These are phyloP conservation scores for Cephalopholis sonnerati DNA, from an alignment of 2,113 vertebrate genomes.

Conservation along the genomic window DNA sequence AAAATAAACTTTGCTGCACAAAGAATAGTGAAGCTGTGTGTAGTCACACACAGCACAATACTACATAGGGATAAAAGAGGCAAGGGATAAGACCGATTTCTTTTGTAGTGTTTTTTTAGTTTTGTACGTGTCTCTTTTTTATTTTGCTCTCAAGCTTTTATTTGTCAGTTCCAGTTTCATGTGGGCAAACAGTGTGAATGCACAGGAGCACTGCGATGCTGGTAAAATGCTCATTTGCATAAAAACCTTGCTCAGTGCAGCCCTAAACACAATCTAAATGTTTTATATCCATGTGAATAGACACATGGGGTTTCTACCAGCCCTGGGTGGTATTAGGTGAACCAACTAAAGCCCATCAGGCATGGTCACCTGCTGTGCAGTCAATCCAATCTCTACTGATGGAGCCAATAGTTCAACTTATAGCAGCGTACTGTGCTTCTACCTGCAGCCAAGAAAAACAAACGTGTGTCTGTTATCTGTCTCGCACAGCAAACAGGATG, in stretches of 20 bases:
- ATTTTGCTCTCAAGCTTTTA: not conserved
- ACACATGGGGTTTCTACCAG: not conserved
- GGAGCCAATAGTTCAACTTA: slow-evolving; percentile 32
- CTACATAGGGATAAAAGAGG: not conserved
- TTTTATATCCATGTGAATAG: not conserved
- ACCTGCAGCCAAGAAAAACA: slow-evolving; percentile 41
- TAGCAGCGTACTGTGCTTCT: slow-evolving; percentile 14
- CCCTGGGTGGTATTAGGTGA: slow-evolving; percentile 1
- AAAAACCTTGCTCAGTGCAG: not conserved
- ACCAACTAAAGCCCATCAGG: slow-evolving; percentile 13
- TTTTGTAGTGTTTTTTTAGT: not conserved
- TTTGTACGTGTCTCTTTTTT: not conserved
- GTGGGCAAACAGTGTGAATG: slow-evolving; percentile 2
- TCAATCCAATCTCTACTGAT: slow-evolving; percentile 30
- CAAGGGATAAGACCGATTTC: not conserved
- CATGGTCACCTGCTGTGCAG: not conserved
- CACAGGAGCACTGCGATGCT: not conserved
- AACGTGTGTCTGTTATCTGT: slow-evolving; percentile 53
- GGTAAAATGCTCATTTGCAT: not conserved
- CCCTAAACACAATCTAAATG: slow-evolving; percentile 1
- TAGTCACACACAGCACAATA: not conserved
- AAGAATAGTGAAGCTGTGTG: not conserved
- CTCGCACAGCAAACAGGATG: slow-evolving; percentile 35
- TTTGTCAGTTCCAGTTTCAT: not conserved
- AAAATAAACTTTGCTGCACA: not conserved